phyloP scores from a whole-genome alignment of 2,113 vertebrate genomes.

The Anarrhichthys ocellatus region DNA sequence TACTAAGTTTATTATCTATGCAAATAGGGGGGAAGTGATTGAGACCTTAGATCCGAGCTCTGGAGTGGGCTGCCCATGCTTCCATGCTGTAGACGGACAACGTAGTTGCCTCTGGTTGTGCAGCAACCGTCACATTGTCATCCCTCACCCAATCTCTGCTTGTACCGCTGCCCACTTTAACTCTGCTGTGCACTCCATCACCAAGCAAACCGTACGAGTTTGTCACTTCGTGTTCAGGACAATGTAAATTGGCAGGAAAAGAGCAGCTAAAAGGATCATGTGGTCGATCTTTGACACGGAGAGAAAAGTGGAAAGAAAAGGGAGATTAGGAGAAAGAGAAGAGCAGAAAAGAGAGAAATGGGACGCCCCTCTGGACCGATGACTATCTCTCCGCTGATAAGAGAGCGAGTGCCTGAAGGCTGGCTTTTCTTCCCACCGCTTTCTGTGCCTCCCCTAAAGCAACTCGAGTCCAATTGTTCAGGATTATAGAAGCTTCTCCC shows the following conservation, averaged over 20 bases:
- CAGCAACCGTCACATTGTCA: conserved; percentile 64
- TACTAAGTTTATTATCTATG: conserved; percentile 62
- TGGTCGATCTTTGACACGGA: conserved; percentile 30
- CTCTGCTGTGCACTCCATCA: conserved; percentile 17
- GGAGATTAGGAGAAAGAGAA: conserved; percentile 29
- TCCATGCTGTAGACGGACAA: conserved; percentile 33
- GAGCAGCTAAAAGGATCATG: conserved; percentile 22
- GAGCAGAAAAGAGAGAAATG: conserved; percentile 59
- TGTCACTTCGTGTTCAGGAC: conserved; percentile 31
- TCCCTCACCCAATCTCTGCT: conserved; percentile 36
- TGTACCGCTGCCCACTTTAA: conserved; percentile 35
- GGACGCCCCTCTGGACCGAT: conserved; percentile 65
- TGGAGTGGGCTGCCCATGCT: conserved; percentile 23
- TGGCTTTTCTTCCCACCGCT: conserved; percentile 64
- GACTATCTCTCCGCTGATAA: conserved; percentile 69
- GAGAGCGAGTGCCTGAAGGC: conserved; percentile 66
- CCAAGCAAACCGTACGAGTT: conserved; percentile 13
- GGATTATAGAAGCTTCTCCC: conserved; percentile 66
- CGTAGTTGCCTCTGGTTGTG: conserved; percentile 46
- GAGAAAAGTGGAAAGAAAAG: conserved; percentile 38
- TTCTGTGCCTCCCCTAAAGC: conserved; percentile 65
- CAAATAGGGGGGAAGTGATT: conserved; percentile 60
- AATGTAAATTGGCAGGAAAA: conserved; percentile 17
- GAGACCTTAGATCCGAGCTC: conserved; percentile 19
- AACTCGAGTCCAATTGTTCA: conserved; percentile 61